A percentile compares a stretch with the other conserved stretches of the same genome.
phyloP scores from a whole-genome alignment of 2,113 vertebrate species.

The Syrmaticus mikado region DNA sequence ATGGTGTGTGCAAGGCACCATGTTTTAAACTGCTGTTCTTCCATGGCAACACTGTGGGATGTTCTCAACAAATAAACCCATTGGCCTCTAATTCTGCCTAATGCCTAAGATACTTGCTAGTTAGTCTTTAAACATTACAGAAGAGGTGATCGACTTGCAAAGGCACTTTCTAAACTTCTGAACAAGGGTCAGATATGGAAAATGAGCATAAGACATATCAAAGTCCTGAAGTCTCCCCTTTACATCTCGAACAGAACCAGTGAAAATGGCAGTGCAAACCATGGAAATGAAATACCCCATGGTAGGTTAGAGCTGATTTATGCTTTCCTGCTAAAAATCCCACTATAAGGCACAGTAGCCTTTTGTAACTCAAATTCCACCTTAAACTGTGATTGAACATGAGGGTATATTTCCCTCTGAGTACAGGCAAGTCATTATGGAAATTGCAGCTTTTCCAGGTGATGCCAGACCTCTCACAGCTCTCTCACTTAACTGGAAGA shows the following conservation, averaged over 20 bases:
- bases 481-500: neutral
- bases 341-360: neutral
- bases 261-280: neutral
- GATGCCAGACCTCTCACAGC: neutral
- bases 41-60: neutral
- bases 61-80: neutral
- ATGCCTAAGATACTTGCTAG: neutral
- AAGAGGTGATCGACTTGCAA: neutral
- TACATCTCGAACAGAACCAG: neutral
- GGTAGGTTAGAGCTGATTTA: neutral
- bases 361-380: neutral
- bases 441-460: neutral
- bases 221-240: neutral
- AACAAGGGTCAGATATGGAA: neutral
- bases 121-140: neutral
- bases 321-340: neutral
- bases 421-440: neutral
- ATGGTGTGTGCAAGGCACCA: neutral
- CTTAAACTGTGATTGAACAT: neutral
- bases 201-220: neutral
- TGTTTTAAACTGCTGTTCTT: neutral
- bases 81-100: neutral
- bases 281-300: neutral
- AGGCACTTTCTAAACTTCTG: neutral
- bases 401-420: neutral